Evolutionary conservation across 2,113 vertebrate genomes (phyloP), one percentile per base, ranked within the genome.

Genomic region (Cebus imitator): DNA sequence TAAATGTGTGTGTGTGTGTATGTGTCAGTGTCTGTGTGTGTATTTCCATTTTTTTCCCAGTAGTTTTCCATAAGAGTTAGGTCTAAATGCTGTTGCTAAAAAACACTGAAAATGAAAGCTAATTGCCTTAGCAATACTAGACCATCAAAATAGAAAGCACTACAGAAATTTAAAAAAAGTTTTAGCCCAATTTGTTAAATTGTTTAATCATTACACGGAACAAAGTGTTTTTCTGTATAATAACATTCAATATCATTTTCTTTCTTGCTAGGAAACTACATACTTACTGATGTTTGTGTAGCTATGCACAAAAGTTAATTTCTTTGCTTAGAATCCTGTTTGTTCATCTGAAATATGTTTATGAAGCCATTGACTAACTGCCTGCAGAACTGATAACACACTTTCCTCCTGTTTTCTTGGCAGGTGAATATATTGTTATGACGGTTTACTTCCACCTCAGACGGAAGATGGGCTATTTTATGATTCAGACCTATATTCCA

Each of bases 401-500:
- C 76, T 91, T 93, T 90, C n/a, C 2, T 88, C 43, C 20, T 75
- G 48, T 91, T 97, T 98, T 83, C 45, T 72, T 97, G 98, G 68
- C 98, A 99, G 99, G 99, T 98, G 99, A 99, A 99, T 99, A 99
- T 97, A 98, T 99, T 98, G 99, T 99, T 98, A 99, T 99, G 99
- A 99, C 99, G 4, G 99, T 99, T 97, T 99, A 99, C 96, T 99
- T 99, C 98, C 99, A 99, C 97, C 99, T 99, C 98, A 99, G 99
- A 99, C 98, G 99, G 92, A 99, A 99, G 99, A 99, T 99, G 99
- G 99, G 99, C 97, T 99, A 99, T 98, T 99, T 99, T 98, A 99
- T 99, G 99, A 99, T 99, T 98, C 99, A 99, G 98, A 99, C 99
- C 0, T 99, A 99, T 97, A 99, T 99, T 97, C 99, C 99, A n/a